Evolutionary conservation across 2,113 vertebrate genomes (phyloP).

Genomic region (Melospiza melodia): DNA sequence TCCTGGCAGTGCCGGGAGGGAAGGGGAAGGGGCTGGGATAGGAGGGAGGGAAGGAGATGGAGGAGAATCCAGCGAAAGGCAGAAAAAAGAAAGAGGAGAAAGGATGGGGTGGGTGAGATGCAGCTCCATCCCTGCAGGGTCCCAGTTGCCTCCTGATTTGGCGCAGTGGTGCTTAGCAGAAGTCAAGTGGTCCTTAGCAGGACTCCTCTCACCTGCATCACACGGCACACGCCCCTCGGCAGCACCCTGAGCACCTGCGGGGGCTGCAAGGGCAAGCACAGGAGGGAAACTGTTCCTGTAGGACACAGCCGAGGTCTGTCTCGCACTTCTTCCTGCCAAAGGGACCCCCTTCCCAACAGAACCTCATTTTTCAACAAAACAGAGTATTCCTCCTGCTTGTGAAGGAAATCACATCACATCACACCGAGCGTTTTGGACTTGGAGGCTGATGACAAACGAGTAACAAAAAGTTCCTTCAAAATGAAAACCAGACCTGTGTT

Average conservation of each 20-base stretch:
- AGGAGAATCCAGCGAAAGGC: background rate
- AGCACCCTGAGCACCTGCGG: fast-evolving
- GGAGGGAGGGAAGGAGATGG: background rate
- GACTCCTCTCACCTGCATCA: background rate
- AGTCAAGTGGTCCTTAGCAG: fast-evolving
- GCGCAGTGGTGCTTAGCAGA: background rate
- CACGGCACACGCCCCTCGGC: fast-evolving
- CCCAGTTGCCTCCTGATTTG: background rate
- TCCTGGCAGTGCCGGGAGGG: fast-evolving
- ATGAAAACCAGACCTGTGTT: background rate
- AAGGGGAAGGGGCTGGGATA: background rate
- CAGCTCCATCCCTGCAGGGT: background rate
- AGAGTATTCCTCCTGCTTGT: background rate
- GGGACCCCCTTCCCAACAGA: background rate
- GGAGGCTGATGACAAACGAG: background rate
- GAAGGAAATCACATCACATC: background rate
- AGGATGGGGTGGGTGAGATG: background rate
- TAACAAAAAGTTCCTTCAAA: background rate
- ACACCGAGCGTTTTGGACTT: background rate
- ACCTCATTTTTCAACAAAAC: background rate
- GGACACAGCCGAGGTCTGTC: background rate
- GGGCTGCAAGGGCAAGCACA: fast-evolving
- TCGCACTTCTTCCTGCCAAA: background rate
- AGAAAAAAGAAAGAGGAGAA: background rate
- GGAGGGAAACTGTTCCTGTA: background rate